Base-by-base conservation (phyloP, 2,888 invertebrate genomes). In the Seira sanloemensis region DNA sequence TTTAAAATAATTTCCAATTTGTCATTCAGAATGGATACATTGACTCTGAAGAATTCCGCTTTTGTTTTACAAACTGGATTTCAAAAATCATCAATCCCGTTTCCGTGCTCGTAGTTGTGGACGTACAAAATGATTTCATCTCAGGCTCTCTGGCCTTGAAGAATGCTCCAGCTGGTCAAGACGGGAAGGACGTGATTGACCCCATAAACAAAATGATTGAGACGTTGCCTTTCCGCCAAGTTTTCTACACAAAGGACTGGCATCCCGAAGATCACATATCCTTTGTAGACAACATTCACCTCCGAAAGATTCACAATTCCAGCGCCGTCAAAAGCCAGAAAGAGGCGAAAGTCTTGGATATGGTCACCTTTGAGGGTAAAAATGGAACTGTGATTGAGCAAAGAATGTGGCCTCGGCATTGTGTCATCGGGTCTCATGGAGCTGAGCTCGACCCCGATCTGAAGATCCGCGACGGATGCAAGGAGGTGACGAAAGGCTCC, bases 51-150 rank as follows among this genome's bases (percentile, higher is more conserved):
- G 37, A 26, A 24, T 23, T 24, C 7, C 27, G 26, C 9, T 1
- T 9, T 18, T 54, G 21, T 16, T 46, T 72, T 72, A 19, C 19
- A 65, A 50, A 25, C 23, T 76, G 50, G 37, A 46, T 77, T 2
- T 25, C 25, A 50, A 19, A 96, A 95, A 95, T 96, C 91, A 95
- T 96, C 84, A 94, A 96, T 77, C 97, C 97, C 19, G 94, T 96
- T 88, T 95, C 95, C 91, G 98, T 96, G 24, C 95, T 99, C 91
- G 93, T 99, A 87, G 94, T 98, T 85, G 97, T 99, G 86, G 98
- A 99, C 91, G 98, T 98, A 26, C 98, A 99, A 93, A 98, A 99
- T 92, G 98, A 99, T 92, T 99, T 99, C 92, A 97, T 99, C 91
- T 94, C 95, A 78, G 98, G 98, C 65, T 96, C 97, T 5, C 93